These are phyloP conservation scores for Peromyscus aztecus DNA, from an alignment of 2,797 vertebrate species.

Conservation along the genomic window DNA sequence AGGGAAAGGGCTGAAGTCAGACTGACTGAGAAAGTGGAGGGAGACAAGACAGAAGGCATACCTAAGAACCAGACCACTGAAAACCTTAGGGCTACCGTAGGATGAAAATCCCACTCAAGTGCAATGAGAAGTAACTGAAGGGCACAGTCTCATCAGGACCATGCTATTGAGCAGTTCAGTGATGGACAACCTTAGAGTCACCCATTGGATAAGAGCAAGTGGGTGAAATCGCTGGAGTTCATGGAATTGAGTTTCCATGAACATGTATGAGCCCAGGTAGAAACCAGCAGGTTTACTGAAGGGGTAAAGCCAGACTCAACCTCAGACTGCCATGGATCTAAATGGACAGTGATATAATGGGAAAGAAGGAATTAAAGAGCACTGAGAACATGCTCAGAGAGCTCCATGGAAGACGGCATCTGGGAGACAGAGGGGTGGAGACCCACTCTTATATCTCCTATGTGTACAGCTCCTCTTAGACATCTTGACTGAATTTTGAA, in stretches of 20 bases:
- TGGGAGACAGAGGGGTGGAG: background rate
- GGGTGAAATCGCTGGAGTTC: background rate
- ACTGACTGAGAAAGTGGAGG: background rate
- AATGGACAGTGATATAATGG: background rate
- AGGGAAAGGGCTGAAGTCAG: background rate
- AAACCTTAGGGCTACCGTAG: background rate
- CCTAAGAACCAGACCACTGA: background rate
- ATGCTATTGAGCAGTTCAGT: background rate
- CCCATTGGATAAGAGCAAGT: background rate
- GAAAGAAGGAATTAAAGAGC: background rate
- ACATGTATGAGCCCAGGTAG: background rate
- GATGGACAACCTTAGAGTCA: background rate
- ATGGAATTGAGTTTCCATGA: background rate
- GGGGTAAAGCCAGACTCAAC: background rate
- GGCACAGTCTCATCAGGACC: rapidly evolving
- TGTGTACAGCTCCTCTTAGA: background rate
- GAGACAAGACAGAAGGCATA: background rate
- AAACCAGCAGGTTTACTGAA: background rate
- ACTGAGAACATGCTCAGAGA: background rate
- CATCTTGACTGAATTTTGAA: slow-evolving; percentile 29
- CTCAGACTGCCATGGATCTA: background rate
- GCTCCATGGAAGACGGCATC: background rate
- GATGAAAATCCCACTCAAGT: background rate
- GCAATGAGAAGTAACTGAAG: background rate
- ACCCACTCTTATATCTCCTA: background rate